phyloP scores from a whole-genome alignment of 2,113 vertebrate genomes.

The Echinops telfairi region DNA sequence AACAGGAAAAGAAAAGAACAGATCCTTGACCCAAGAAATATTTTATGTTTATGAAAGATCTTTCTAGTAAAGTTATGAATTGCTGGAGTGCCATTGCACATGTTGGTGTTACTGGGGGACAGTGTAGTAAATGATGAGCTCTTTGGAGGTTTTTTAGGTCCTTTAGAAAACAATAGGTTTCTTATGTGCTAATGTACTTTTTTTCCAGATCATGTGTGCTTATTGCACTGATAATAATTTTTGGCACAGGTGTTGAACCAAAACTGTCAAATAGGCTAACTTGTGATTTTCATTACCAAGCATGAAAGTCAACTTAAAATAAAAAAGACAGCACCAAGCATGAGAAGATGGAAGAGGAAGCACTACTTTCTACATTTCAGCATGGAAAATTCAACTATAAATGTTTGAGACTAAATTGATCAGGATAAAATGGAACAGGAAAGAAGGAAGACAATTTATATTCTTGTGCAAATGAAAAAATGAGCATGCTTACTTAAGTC shows the following conservation, averaged over 20 bases:
- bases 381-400: not conserved
- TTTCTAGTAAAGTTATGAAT: not conserved
- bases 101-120: not conserved
- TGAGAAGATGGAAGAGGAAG: not conserved
- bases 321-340: not conserved
- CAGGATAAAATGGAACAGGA: not conserved
- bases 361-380: not conserved
- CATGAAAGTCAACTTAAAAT: not conserved
- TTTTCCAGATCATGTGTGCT: not conserved
- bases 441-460: not conserved
- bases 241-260: not conserved
- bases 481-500: not conserved
- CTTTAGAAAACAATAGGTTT: not conserved
- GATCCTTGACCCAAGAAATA: not conserved
- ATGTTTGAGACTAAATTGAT: not conserved
- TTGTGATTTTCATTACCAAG: not conserved
- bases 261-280: not conserved
- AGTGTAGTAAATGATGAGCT: not conserved
- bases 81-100: not conserved
- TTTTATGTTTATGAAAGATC: not conserved
- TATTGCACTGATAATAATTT: not conserved
- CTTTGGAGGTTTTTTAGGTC: not conserved
- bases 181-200: not conserved
- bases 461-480: not conserved
- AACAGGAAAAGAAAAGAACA: not conserved